Evolutionary conservation across 2,113 vertebrate genomes (phyloP).

Genomic region (Apistogramma diplotaenia): DNA sequence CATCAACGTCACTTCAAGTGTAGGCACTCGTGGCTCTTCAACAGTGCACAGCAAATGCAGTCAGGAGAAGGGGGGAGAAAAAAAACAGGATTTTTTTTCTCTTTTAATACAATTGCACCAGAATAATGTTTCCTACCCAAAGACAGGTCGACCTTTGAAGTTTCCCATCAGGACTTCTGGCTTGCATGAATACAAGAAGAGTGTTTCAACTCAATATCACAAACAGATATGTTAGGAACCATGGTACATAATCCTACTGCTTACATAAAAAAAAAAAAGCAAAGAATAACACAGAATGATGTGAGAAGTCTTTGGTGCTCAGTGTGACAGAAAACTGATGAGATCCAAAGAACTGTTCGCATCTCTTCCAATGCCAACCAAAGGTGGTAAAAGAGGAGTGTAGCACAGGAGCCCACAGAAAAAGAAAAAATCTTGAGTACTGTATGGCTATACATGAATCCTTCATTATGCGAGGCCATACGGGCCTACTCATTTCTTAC

Average conservation of each 20-base stretch:
- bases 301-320: slow-evolving; percentile 64
- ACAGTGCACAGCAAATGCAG: slow-evolving; percentile 63
- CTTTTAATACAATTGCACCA: slow-evolving; percentile 2
- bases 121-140: slow-evolving; percentile 4
- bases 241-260: neutral
- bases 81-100: neutral
- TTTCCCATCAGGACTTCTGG: slow-evolving; percentile 15
- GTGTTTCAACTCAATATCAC: slow-evolving; percentile 26
- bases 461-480: slow-evolving; percentile 42
- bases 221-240: slow-evolving; percentile 25
- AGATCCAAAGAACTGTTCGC: slow-evolving; percentile 37
- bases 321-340: slow-evolving; percentile 29
- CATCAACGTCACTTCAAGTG: slow-evolving; percentile 51
- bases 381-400: slow-evolving; percentile 23
- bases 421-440: slow-evolving; percentile 13
- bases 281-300: neutral
- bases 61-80: neutral
- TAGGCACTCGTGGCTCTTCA: slow-evolving; percentile 73
- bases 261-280: neutral
- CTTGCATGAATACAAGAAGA: slow-evolving; percentile 12
- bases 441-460: slow-evolving; percentile 58
- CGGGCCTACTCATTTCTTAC: slow-evolving; percentile 2
- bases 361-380: neutral
- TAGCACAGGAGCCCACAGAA: slow-evolving; percentile 25
- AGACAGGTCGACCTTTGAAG: slow-evolving; percentile 1